Percentiles rank a stretch among this genome's conserved stretches.
These are phyloP conservation scores for Tonatia bakeri DNA, from an alignment of 2,113 vertebrate genomes.

Conservation along the genomic window DNA sequence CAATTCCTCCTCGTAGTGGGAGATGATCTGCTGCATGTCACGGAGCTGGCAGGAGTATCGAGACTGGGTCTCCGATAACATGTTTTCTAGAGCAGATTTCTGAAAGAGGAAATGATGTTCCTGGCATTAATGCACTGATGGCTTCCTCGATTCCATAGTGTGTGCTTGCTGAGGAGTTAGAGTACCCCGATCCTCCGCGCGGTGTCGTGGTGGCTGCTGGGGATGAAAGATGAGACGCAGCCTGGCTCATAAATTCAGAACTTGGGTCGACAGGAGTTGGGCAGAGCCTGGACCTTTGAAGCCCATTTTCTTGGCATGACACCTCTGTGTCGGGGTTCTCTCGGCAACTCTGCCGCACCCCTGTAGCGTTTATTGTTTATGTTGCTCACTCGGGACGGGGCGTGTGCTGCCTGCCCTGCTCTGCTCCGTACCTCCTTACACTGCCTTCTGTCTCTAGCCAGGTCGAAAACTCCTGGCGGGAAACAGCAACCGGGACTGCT, in stretches of 20 bases:
- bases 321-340: not conserved
- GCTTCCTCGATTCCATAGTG: no score
- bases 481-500: not conserved
- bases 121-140: not conserved
- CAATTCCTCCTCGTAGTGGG: conserved; percentile 88
- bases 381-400: not conserved
- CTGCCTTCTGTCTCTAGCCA: not conserved
- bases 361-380: fast-evolving
- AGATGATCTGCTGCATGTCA: conserved; percentile 85
- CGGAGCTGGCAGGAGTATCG: conserved; percentile 87
- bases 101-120: conserved; percentile 64
- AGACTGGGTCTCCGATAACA: conserved; percentile 86
- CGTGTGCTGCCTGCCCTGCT: not conserved
- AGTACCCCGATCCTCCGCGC: fast-evolving
- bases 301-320: not conserved
- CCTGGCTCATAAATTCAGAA: not conserved
- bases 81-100: conserved; percentile 91
- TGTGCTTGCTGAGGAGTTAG: not conserved
- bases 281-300: not conserved
- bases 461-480: not conserved
- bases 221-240: not conserved
- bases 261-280: not conserved
- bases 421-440: not conserved
- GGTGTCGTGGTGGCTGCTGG: not conserved
- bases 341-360: fast-evolving